Base-by-base conservation (phyloP, 1,140 invertebrate species). In the Xylocopa sonorina region DNA sequence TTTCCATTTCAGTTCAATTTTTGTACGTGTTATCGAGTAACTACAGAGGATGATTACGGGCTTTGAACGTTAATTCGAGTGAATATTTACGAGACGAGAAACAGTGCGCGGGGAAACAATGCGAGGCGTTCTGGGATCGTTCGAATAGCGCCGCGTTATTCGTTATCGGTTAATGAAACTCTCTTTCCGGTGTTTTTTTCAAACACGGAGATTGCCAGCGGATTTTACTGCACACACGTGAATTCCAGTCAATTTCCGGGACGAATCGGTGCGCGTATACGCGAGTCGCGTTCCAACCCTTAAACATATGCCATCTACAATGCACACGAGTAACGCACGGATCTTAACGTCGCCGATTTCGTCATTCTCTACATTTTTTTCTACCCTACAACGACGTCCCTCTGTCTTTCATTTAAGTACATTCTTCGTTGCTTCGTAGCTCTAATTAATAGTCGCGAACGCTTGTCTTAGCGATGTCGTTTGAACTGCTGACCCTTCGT, bases 141-240 rank as follows among this genome's bases (percentile, higher is more conserved):
- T 41, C 9, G 29, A 63, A 74, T 67, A n/a, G n/a, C 48, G 38
- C 62, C 62, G 29, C 14, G 48, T 67, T 24, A 27, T 4, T 21
- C 62, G 50, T 75, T 67, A 67, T 75, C 50, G 50, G 50, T 24
- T 67, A 67, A 55, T 34, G 62, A 55, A 67, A 67, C 38, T 55
- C 38, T 38, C 55, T 43, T 67, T 53, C 12, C 24, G 3, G 32
- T 43, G 3, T n/a, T 34, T 60, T 63, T 66, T 38, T n/a, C 9
- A n/a, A 18, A 38, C 38, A 29, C 6, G 48, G 24, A 66, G 4
- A 72, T 58, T 21, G 38, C 12, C 6, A 14, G 9, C 5, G 34
- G 24, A n/a, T 66, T 75, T 67, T 43, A 41, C 24, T 41, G 24
- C 34, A 16, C 18, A 41, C 27, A 16, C 38, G 6, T 18, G 62